Evolutionary conservation across 2,888 invertebrate genomes (phyloP).

Genomic region (Halictus ligatus): DNA sequence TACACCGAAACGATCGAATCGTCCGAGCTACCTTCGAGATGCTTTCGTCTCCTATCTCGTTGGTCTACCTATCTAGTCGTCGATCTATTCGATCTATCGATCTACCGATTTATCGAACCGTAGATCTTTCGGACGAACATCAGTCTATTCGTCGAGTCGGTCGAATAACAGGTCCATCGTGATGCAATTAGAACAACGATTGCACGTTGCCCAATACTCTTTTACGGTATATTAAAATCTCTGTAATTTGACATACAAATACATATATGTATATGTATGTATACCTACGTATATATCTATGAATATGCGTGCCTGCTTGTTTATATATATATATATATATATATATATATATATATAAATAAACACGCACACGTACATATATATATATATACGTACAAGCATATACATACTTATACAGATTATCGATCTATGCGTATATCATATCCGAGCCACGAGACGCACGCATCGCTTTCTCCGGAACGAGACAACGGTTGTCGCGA

Average conservation of each 20-base stretch:
- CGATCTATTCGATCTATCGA: not conserved
- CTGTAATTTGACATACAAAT: slow-evolving; percentile 84
- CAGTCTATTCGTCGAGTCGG: slow-evolving; percentile 42
- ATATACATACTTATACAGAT: slow-evolving; percentile 45
- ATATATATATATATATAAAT: not conserved
- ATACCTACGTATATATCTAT: not conserved
- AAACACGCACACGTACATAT: too few relatives aligned
- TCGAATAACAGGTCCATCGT: slow-evolving; percentile 57
- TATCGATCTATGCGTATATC: slow-evolving; percentile 84
- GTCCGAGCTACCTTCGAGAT: slow-evolving; percentile 2
- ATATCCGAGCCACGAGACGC: slow-evolving; percentile 87
- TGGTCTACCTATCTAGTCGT: not conserved
- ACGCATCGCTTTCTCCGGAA: slow-evolving; percentile 45
- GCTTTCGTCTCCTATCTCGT: not conserved
- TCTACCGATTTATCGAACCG: not conserved
- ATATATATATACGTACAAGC: not conserved
- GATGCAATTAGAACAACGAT: slow-evolving; percentile 65
- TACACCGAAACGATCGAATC: slow-evolving; percentile 72
- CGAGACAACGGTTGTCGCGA: not conserved
- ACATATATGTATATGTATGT: not conserved
- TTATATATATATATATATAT: not conserved
- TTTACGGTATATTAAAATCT: slow-evolving; percentile 85
- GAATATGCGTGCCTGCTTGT: not conserved
- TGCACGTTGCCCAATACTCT: slow-evolving; percentile 69
- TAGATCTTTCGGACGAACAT: not conserved